phyloP scores from a whole-genome alignment of 2,888 invertebrate species.

The Drosophila rellima region DNA sequence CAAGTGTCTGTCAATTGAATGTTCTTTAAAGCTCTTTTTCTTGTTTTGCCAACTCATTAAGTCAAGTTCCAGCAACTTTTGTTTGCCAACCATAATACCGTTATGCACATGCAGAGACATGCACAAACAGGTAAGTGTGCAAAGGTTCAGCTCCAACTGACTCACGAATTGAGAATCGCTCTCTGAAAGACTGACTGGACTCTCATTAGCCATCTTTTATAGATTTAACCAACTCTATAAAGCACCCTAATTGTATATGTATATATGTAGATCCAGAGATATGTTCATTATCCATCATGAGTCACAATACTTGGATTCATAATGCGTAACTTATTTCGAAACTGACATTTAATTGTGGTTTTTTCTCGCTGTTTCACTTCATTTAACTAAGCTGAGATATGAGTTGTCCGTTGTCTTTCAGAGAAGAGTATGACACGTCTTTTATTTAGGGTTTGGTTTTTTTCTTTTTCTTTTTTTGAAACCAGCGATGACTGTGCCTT shows the following conservation, averaged over 20 bases:
- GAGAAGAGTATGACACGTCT: slow-evolving; percentile 40
- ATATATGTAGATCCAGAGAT: not conserved
- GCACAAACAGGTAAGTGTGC: slow-evolving; percentile 16
- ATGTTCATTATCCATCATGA: slow-evolving; percentile 19
- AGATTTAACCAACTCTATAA: not conserved
- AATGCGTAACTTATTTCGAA: slow-evolving; percentile 49
- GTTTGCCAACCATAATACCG: slow-evolving; percentile 39
- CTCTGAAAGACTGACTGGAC: not conserved
- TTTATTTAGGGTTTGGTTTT: slow-evolving; percentile 20
- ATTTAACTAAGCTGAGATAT: slow-evolving; percentile 8
- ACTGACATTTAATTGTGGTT: slow-evolving; percentile 32
- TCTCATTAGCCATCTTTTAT: not conserved
- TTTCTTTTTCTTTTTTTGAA: slow-evolving; percentile 10
- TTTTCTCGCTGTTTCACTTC: slow-evolving; percentile 27
- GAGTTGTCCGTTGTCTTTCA: slow-evolving; percentile 15
- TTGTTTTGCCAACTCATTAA: slow-evolving; percentile 40
- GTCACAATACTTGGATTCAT: slow-evolving; percentile 28
- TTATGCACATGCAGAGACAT: slow-evolving; percentile 41
- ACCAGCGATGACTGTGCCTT: slow-evolving; percentile 42
- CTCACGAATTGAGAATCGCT: slow-evolving; percentile 22
- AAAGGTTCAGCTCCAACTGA: slow-evolving; percentile 21
- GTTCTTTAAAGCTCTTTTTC: slow-evolving; percentile 19
- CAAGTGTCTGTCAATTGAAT: slow-evolving; percentile 26
- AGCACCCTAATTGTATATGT: not conserved
- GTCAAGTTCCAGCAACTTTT: slow-evolving; percentile 35